phyloP scores from a whole-genome alignment of 2,113 vertebrate genomes.

The Hemibagrus wyckioides region DNA sequence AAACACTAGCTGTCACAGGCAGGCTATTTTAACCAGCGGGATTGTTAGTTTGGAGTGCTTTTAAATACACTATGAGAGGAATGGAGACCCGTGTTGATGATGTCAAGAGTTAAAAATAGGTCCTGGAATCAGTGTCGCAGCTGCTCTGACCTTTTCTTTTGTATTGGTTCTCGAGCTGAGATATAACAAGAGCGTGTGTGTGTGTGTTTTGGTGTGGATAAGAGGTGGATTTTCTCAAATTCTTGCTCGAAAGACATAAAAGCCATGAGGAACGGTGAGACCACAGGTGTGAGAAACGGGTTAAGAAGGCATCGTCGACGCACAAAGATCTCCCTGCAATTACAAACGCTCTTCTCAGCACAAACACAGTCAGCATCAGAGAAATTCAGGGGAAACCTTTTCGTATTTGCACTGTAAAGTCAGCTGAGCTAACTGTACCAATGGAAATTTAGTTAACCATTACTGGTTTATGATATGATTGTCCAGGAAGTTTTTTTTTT shows the following conservation, averaged over 20 bases:
- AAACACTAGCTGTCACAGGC: slow-evolving; percentile 4
- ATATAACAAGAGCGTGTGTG: slow-evolving; percentile 16
- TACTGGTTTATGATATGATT: neutral
- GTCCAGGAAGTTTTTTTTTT: slow-evolving; percentile 4
- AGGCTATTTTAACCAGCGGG: slow-evolving; percentile 28
- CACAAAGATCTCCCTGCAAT: slow-evolving; percentile 59
- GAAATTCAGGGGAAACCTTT: neutral
- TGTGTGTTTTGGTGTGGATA: neutral
- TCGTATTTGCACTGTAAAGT: slow-evolving; percentile 11
- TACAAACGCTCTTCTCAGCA: slow-evolving; percentile 31
- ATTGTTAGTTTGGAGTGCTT: neutral
- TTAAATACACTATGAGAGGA: slow-evolving; percentile 29
- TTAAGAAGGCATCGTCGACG: slow-evolving; percentile 58
- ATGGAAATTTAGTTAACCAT: slow-evolving; percentile 2
- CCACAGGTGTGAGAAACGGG: slow-evolving; percentile 53
- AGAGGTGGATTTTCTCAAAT: slow-evolving; percentile 10
- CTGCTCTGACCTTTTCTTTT: slow-evolving; percentile 50
- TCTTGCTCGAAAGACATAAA: slow-evolving; percentile 44
- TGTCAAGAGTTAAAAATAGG: slow-evolving; percentile 49
- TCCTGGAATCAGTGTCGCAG: slow-evolving; percentile 31
- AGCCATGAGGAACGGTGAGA: slow-evolving; percentile 40
- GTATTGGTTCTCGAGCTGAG: slow-evolving; percentile 35
- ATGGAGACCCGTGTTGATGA: slow-evolving; percentile 23
- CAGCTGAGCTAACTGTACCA: neutral
- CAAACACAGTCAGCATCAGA: slow-evolving; percentile 3